phyloP scores from a whole-genome alignment of 2,888 invertebrate genomes.

The Ophion slaviceki region DNA sequence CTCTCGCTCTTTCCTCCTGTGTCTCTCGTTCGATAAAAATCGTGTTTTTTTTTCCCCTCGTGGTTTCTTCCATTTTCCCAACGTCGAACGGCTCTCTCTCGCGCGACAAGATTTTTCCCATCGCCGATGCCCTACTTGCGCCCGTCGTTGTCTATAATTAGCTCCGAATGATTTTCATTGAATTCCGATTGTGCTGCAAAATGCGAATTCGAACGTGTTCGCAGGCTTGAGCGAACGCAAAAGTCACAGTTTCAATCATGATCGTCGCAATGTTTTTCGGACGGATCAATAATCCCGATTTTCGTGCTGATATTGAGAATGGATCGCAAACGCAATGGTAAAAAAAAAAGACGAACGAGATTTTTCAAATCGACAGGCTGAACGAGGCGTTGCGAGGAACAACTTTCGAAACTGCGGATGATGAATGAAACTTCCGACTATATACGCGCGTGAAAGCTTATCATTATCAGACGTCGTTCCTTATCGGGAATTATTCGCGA shows the following conservation, averaged over 20 bases:
- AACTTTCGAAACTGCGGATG: slow-evolving; percentile 20
- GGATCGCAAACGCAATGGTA: no score
- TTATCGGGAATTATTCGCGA: slow-evolving; percentile 12
- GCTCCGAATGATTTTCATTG: slow-evolving; percentile 12
- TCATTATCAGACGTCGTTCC: slow-evolving; percentile 34
- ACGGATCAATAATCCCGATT: no score
- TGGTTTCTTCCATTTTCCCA: slow-evolving; percentile 20
- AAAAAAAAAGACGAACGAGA: no score
- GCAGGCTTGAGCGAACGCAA: no score
- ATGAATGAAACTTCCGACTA: slow-evolving; percentile 13
- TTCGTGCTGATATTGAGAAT: no score
- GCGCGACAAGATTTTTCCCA: slow-evolving; percentile 18
- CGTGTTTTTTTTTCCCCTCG: slow-evolving; percentile 12
- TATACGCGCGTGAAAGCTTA: slow-evolving; percentile 35
- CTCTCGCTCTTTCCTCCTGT: slow-evolving; percentile 55
- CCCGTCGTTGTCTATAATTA: slow-evolving; percentile 15
- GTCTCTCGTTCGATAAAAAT: slow-evolving; percentile 46
- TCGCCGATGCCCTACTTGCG: slow-evolving; percentile 32
- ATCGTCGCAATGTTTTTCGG: no score
- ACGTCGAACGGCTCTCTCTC: neutral
- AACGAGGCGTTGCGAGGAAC: neutral
- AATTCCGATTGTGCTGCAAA: neutral
- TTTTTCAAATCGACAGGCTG: no score
- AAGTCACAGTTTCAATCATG: no score
- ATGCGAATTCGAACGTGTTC: no score